phyloP scores from a whole-genome alignment of 2,113 vertebrate species.

The Corythaixoides concolor region DNA sequence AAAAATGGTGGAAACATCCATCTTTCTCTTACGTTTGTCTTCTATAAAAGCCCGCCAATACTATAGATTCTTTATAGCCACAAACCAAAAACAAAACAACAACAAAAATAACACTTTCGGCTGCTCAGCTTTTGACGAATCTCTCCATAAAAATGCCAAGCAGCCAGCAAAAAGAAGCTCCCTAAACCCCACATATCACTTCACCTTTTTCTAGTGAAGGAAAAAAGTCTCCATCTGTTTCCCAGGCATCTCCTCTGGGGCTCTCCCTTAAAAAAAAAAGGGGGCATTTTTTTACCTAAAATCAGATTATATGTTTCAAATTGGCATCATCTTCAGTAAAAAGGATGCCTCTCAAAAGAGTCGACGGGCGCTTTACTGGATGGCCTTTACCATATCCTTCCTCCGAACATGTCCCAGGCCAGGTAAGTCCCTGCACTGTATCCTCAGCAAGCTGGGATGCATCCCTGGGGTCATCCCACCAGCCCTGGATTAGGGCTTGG shows the following conservation, averaged over 20 bases:
- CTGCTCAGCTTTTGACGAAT: neutral
- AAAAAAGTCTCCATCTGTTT: neutral
- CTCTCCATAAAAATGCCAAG: neutral
- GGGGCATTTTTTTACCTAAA: neutral
- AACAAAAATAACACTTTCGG: neutral
- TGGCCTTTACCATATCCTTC: neutral
- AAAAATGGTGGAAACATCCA: neutral
- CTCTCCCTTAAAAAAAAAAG: neutral
- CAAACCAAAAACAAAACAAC: neutral
- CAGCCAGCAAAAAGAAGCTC: neutral
- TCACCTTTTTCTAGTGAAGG: neutral
- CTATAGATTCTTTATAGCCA: neutral
- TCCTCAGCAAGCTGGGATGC: neutral
- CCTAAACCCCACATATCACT: neutral
- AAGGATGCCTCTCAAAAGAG: neutral
- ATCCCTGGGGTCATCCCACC: neutral
- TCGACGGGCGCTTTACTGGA: neutral
- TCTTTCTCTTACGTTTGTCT: neutral
- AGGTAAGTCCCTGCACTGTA: neutral
- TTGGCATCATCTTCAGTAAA: neutral
- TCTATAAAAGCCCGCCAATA: neutral
- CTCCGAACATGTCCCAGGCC: accelerated
- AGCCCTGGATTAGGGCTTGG: neutral
- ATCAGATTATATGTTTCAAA: neutral
- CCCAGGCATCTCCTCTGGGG: neutral